Base-by-base conservation (phyloP, 2,888 invertebrate genomes). In the Oligia fasciuncula region DNA sequence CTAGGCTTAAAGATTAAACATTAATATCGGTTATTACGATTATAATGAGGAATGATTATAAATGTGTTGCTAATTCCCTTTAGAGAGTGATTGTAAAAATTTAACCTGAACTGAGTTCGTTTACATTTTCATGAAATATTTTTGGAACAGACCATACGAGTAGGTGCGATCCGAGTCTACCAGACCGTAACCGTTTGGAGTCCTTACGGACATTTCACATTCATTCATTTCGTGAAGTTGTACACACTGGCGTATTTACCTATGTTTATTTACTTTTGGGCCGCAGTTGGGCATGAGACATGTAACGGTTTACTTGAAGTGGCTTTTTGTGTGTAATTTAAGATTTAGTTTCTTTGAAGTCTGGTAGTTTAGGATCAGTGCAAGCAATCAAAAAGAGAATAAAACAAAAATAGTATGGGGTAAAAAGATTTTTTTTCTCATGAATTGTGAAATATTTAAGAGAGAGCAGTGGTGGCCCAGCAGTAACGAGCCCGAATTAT, bases 131-230 rank as follows among this genome's bases (percentile, higher is more conserved):
- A 17, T 63, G 3, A 63, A 0, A 8, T 35, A 35, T 3, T 63
- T 63, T 63, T 35, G 19, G 40, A 40, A 40, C 23, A 40, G 11
- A 40, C 65, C 11, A 40, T 40, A 29, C 29, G 29, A 23, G 19
- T 40, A 23, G 19, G 4, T 69, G 14, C 4, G 4, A 11, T 81
- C 76, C 35, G 13, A 43, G 35, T 65, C 14, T n/a, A 84, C 72
- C 65, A 84, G 76, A 84, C 81, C 73, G 57, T 57, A 73, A 80
- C n/a, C 46, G 49, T 66, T 76, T 85, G 14, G n/a, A 60, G 63
- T 71, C 73, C 66, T 57, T 70, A 63, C 43, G 72, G 73, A 80
- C 70, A 43, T 76, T 80, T 70, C 73, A 62, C 35, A n/a, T 29
- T 29, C 29, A 29, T 29, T 29, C 29, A 29, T 29, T 29, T 29